These are phyloP conservation scores for Archegozetes longisetosus DNA, from an alignment of 1,140 invertebrate species.

Conservation along the genomic window DNA sequence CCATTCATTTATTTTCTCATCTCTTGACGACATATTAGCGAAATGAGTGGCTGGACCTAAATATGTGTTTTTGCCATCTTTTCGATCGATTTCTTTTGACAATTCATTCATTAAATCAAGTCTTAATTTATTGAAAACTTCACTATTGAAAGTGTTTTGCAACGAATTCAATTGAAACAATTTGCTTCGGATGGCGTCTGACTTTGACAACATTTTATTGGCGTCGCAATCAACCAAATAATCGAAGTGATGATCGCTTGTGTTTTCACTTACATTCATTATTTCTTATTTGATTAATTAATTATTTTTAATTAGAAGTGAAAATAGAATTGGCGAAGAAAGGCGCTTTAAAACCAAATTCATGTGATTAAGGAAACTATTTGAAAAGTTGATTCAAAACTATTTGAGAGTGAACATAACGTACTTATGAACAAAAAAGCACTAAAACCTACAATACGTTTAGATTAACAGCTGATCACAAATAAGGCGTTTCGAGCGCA, in stretches of 20 bases:
- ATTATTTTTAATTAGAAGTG: too few relatives aligned
- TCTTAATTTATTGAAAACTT: not conserved
- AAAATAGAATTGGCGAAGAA: not conserved
- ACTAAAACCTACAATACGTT: not conserved
- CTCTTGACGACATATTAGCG: not conserved
- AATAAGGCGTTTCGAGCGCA: too few relatives aligned
- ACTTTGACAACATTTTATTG: not conserved
- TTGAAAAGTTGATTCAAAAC: not conserved
- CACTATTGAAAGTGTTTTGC: not conserved
- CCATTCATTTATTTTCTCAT: not conserved
- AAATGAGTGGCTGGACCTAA: not conserved
- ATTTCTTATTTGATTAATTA: too few relatives aligned
- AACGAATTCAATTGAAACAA: not conserved
- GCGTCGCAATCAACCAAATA: slow-evolving; percentile 2
- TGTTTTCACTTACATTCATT: too few relatives aligned
- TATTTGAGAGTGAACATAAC: not conserved
- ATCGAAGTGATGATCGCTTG: too few relatives aligned
- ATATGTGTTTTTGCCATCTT: slow-evolving; percentile 1
- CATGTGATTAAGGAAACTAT: not conserved
- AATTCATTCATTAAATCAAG: slow-evolving; percentile 7
- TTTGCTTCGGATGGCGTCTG: not conserved
- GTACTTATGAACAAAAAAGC: not conserved
- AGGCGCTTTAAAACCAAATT: too few relatives aligned
- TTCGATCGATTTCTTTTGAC: not conserved
- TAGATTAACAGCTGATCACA: not conserved